Conservation (phyloP, 2,888 invertebrate genomes). For the Chrysotoxum bicinctum region DNA sequence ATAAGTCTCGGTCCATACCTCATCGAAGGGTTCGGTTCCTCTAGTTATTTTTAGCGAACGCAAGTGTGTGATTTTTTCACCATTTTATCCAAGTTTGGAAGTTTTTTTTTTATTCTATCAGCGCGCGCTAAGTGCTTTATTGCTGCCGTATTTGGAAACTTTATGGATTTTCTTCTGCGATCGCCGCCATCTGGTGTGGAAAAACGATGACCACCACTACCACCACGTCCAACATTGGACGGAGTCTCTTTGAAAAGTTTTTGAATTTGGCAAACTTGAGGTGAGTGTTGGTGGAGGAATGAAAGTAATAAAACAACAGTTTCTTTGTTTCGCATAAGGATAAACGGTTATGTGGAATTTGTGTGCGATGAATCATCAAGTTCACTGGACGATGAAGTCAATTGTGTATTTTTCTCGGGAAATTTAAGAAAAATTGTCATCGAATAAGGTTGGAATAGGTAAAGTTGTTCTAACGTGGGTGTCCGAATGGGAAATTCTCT, state of each 20-base stretch:
- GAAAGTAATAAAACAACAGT: neutral
- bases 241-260: conserved; percentile 76
- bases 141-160: conserved; percentile 28
- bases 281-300: conserved; percentile 25
- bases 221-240: conserved; percentile 74
- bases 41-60: conserved; percentile 32
- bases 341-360: conserved; percentile 14
- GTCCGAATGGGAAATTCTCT: neutral
- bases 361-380: conserved; percentile 51
- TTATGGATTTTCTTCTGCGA: conserved; percentile 34
- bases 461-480: neutral
- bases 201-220: conserved; percentile 74
- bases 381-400: conserved; percentile 35
- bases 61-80: conserved; percentile 2
- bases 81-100: conserved; percentile 30
- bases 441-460: neutral
- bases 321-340: conserved; percentile 59
- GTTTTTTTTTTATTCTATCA: neutral
- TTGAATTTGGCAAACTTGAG: conserved; percentile 74
- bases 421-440: conserved; percentile 38
- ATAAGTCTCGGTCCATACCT: conserved; percentile 6
- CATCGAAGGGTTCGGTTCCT: conserved; percentile 10
- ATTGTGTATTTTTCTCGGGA: conserved; percentile 51
- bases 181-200: conserved; percentile 48
- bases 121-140: neutral